Base-by-base conservation (phyloP, 1,140 invertebrate genomes). In the Subanguina moxae region DNA sequence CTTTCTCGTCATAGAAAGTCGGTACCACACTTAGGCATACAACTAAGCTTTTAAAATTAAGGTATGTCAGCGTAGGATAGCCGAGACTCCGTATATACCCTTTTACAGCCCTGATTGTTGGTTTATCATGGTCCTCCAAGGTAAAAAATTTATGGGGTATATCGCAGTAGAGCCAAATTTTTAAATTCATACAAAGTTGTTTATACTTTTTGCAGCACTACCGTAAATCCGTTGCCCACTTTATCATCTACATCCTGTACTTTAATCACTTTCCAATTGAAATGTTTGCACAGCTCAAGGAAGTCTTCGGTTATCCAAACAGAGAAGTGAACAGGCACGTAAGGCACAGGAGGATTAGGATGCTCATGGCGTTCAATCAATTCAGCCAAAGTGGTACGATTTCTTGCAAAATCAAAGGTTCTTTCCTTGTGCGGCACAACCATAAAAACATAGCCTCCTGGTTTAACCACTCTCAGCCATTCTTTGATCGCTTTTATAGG, bases 281-380 rank as follows among this genome's bases (percentile, higher is more conserved):
- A 25, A 46, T 67, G 57, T 28, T 32, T 27, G 28, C 65, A 61
- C 28, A 67, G 59, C 46, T 66, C 65, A n/a, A 67, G 28, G 23
- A 67, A 21, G 45, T 67, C 65, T 32, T 67, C 65, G 25, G 65
- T 67, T 3, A 67, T 42, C 65, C 65, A 67, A 15, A 67, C 57
- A 19, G 65, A 45, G 30, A 42, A 56, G 46, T 67, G 65, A 21
- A n/a, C 8, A 28, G 45, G 48, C 21, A 23, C 48, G 25, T 48
- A 23, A 42, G 57, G 32, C 27, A 57, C 38, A n/a, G 57, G 42
- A 15, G 43, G 64, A 48, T 52, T 52, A 25, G 48, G 48, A 15
- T 52, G n/a, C 17, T 52, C 27, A 27, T 65, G 64, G 17, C 64
- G 64, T 19, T 48, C 64, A 15, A 65, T 27, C 64, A 65, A 46